These are phyloP conservation scores for Drosophila mojavensis DNA, from an alignment of 1,140 invertebrate genomes.

Conservation along the genomic window DNA sequence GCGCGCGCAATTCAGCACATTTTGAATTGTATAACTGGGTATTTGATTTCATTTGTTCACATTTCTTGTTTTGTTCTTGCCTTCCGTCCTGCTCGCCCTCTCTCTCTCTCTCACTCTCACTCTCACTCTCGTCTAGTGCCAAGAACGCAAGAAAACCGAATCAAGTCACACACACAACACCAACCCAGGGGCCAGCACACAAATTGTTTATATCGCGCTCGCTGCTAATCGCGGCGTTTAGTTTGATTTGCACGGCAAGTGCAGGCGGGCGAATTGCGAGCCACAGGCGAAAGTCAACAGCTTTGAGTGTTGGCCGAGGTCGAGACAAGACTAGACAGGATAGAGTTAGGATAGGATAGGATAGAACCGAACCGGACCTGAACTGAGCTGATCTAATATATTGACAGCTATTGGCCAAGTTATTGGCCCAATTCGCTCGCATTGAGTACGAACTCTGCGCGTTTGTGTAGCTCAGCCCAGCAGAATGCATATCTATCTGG, in stretches of 20 bases:
- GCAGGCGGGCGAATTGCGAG: conserved; percentile 48
- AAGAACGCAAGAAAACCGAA: neutral
- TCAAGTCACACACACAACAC: neutral
- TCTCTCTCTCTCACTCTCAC: conserved; percentile 1
- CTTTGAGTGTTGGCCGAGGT: neutral
- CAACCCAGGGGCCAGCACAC: neutral
- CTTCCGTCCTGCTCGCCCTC: conserved; percentile 10
- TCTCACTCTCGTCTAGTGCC: conserved; percentile 4
- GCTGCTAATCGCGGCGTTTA: conserved; percentile 57
- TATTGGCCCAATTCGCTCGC: neutral
- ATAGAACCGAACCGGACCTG: too few relatives aligned
- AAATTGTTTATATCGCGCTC: conserved; percentile 65
- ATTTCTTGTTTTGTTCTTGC: neutral
- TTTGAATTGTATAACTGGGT: conserved; percentile 30
- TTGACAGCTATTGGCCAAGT: too few relatives aligned
- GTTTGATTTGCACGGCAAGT: conserved; percentile 69
- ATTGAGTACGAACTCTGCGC: neutral
- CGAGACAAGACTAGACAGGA: too few relatives aligned
- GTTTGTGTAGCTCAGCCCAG: conserved; percentile 19
- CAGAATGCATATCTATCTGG: conserved; percentile 55
- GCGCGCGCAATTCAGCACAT: neutral
- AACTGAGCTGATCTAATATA: too few relatives aligned
- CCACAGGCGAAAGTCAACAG: too few relatives aligned
- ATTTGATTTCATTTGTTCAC: conserved; percentile 12
- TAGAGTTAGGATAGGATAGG: too few relatives aligned